phyloP scores from a whole-genome alignment of 2,888 invertebrate genomes.

The Taenaris catops region DNA sequence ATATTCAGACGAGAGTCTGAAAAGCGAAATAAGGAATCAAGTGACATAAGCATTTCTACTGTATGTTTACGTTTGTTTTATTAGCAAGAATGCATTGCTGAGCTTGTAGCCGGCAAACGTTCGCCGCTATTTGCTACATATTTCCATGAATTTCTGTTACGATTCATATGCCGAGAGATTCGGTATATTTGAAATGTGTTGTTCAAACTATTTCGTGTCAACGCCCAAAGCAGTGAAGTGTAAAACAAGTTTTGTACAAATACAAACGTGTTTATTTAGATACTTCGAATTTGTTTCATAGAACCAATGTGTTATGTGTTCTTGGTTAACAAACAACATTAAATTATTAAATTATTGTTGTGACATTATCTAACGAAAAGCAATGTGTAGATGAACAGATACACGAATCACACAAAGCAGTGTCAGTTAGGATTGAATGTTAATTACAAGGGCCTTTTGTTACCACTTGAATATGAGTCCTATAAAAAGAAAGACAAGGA shows the following conservation, averaged over 20 bases:
- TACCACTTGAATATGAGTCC: conserved; percentile 47
- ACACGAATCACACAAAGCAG: conserved; percentile 48
- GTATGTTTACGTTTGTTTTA: conserved; percentile 12
- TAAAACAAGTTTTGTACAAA: conserved; percentile 4
- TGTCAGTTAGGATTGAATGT: conserved; percentile 36
- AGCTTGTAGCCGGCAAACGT: conserved; percentile 5
- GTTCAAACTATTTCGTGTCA: conserved; percentile 6
- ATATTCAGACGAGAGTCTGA: neutral
- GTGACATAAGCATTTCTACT: no score
- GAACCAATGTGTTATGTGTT: no score
- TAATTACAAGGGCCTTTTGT: conserved; percentile 40
- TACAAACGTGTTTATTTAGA: conserved; percentile 3
- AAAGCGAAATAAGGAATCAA: no score
- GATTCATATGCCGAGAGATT: conserved; percentile 3
- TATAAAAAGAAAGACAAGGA: no score
- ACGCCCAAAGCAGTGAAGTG: conserved; percentile 10
- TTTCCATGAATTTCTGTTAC: conserved; percentile 5
- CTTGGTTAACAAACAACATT: neutral
- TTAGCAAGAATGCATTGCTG: conserved; percentile 3
- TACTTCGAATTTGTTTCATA: neutral
- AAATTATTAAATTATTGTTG: neutral
- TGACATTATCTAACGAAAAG: conserved; percentile 44
- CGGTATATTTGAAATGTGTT: conserved; percentile 10
- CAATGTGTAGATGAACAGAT: conserved; percentile 40
- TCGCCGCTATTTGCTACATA: neutral